Conservation (phyloP, 2,113 vertebrate genomes). For the Gadus chalcogrammus region DNA sequence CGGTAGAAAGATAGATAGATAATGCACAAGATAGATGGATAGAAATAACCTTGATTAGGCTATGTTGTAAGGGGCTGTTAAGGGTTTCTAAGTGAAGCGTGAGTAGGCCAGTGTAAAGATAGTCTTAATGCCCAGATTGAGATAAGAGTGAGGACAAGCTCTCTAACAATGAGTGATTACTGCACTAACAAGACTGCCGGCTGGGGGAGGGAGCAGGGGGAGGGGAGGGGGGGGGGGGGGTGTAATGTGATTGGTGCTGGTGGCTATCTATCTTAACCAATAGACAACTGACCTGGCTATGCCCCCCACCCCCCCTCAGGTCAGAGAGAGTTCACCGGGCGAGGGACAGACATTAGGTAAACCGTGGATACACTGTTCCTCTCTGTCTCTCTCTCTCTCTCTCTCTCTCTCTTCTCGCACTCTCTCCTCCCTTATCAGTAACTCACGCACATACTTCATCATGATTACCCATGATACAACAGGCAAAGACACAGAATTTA, state of each 20-base stretch:
- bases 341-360: slow-evolving; percentile 34
- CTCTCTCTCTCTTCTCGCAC: not conserved
- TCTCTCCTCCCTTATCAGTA: not conserved
- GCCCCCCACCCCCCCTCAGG: slow-evolving; percentile 54
- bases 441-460: not conserved
- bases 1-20: slow-evolving; percentile 23
- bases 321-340: slow-evolving; percentile 70
- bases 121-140: slow-evolving; percentile 50
- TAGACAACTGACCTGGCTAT: slow-evolving; percentile 72
- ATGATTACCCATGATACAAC: no score
- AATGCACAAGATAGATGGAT: slow-evolving; percentile 28
- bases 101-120: slow-evolving; percentile 2
- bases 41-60: not conserved
- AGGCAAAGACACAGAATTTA: no score
- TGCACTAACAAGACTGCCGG: slow-evolving; percentile 72
- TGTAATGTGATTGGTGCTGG: slow-evolving; percentile 74
- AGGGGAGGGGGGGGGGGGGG: not conserved
- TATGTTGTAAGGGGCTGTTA: not conserved
- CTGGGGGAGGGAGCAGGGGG: slow-evolving; percentile 51
- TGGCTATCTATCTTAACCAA: slow-evolving; percentile 72
- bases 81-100: not conserved
- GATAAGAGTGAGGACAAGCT: slow-evolving; percentile 39
- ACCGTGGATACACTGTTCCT: not conserved
- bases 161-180: slow-evolving; percentile 75
- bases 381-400: not conserved